phyloP scores from a whole-genome alignment of 2,797 vertebrate genomes.

The Chelon auratus region DNA sequence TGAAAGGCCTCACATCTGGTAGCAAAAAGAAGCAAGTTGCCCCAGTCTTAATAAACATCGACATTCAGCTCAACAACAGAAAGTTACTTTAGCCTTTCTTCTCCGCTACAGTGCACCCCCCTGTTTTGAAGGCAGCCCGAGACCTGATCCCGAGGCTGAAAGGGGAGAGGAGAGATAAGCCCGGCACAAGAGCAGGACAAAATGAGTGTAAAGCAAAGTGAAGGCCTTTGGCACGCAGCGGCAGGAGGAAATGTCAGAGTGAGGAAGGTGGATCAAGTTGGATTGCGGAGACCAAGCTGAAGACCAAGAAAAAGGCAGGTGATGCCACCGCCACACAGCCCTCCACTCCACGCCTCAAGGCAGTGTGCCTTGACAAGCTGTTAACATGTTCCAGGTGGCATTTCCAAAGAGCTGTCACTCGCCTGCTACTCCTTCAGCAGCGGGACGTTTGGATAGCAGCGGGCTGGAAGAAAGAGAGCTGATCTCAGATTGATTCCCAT shows the following conservation, averaged over 20 bases:
- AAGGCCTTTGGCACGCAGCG: constrained; percentile 36
- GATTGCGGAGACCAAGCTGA: constrained; percentile 7
- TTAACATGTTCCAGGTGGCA: constrained; percentile 57
- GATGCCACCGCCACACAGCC: constrained; percentile 8
- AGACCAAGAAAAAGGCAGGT: constrained; percentile 36
- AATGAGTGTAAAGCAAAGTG: constrained; percentile 44
- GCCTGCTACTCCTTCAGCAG: not conserved
- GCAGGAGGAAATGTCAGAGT: constrained; percentile 62
- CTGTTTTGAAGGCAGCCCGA: constrained; percentile 30
- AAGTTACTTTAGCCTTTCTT: constrained; percentile 61
- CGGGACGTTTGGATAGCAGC: constrained; percentile 21
- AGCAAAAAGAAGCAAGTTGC: constrained; percentile 28
- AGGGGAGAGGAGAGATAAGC: constrained; percentile 49
- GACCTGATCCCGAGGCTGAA: constrained; percentile 42
- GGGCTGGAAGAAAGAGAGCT: constrained; percentile 18
- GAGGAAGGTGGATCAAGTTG: constrained; percentile 8
- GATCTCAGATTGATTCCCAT: constrained; percentile 48
- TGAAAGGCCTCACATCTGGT: constrained; percentile 48
- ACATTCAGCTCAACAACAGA: constrained; percentile 53
- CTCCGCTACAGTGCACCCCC: constrained; percentile 11
- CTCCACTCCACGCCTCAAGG: constrained; percentile 13
- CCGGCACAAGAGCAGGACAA: constrained; percentile 17
- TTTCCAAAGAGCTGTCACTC: constrained; percentile 64
- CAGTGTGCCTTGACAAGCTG: constrained; percentile 39
- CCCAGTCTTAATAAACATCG: constrained; percentile 65